phyloP scores from a whole-genome alignment of 2,888 invertebrate genomes.

The Cantharis rustica region DNA sequence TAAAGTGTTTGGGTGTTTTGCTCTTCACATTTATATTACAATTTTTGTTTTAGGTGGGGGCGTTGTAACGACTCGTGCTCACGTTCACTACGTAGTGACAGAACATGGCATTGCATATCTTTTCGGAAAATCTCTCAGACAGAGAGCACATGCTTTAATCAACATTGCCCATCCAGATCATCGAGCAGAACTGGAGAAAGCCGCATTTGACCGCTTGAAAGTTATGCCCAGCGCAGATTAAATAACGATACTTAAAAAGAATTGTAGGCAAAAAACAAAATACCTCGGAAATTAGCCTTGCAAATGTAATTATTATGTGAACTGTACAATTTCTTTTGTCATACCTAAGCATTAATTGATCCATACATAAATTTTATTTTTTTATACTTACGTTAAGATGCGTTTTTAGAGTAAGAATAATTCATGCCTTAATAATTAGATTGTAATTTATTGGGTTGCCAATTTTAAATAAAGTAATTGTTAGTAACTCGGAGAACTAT shows the following conservation, averaged over 20 bases:
- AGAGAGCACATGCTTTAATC: slow-evolving; percentile 88
- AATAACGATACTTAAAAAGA: neutral
- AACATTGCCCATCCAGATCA: slow-evolving; percentile 89
- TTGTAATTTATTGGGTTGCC: neutral
- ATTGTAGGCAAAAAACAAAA: neutral
- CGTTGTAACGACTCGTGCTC: slow-evolving; percentile 90
- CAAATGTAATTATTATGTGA: neutral
- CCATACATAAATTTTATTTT: neutral
- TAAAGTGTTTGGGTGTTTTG: slow-evolving; percentile 44
- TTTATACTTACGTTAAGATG: neutral
- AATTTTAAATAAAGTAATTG: neutral
- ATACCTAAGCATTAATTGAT: neutral
- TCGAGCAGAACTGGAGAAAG: slow-evolving; percentile 80
- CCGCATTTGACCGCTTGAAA: slow-evolving; percentile 83
- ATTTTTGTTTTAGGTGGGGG: slow-evolving; percentile 69
- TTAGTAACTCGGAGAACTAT: neutral
- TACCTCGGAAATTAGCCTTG: slow-evolving; percentile 11
- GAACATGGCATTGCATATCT: slow-evolving; percentile 89
- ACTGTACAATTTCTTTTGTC: neutral
- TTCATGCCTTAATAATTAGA: neutral
- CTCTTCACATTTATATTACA: neutral
- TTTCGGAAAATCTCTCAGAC: slow-evolving; percentile 87
- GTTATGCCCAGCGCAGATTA: slow-evolving; percentile 70
- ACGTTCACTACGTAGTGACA: slow-evolving; percentile 92
- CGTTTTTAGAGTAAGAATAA: neutral